These are phyloP conservation scores for Hydrolagus colliei DNA, from an alignment of 2,797 vertebrate genomes.

Conservation along the genomic window DNA sequence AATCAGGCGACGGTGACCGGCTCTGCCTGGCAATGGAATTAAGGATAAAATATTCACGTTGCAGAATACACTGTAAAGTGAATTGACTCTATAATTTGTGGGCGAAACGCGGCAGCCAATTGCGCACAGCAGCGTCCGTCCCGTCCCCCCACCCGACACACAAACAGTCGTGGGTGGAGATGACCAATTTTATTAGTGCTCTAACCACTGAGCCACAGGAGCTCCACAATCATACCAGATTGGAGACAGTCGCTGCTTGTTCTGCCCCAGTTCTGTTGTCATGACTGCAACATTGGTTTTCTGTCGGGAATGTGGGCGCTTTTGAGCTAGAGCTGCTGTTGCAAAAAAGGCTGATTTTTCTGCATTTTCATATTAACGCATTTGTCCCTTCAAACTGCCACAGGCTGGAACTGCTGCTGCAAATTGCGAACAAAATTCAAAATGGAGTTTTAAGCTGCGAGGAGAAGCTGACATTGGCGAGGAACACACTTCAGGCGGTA, in stretches of 20 bases:
- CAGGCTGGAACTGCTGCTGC: constrained; percentile 85
- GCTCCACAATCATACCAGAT: not conserved
- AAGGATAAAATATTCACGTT: no score
- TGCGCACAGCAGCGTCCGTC: no score
- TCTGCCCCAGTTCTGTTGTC: not conserved
- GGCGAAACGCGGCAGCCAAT: no score
- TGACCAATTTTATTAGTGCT: no score
- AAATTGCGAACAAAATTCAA: constrained; percentile 93
- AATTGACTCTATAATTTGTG: no score
- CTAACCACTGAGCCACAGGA: no score
- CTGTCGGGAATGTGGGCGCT: not conserved
- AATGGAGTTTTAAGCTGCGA: constrained; percentile 91
- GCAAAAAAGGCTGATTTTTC: not conserved
- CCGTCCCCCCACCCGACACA: no score
- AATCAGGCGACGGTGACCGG: not conserved
- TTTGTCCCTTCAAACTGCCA: not conserved
- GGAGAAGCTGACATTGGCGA: constrained; percentile 88
- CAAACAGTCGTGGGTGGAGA: no score
- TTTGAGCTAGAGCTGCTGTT: not conserved
- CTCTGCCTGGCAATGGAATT: not conserved
- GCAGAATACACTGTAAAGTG: no score
- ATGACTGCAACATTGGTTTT: not conserved
- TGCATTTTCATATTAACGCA: not conserved
- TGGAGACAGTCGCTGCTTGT: not conserved
- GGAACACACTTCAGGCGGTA: constrained; percentile 90